Conservation (phyloP, 1,140 invertebrate species). For the Dermatophagoides farinae region DNA sequence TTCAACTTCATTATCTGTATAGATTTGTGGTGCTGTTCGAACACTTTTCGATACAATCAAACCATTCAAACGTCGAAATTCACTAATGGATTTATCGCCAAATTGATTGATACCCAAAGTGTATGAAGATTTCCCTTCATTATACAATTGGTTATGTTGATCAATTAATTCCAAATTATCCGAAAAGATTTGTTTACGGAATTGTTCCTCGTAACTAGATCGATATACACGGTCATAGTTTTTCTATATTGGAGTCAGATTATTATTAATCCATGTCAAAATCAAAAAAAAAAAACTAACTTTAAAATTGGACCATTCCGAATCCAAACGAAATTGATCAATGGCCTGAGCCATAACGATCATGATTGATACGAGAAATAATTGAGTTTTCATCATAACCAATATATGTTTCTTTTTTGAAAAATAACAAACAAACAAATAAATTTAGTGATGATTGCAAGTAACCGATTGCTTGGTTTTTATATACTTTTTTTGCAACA, state of each 20-base stretch:
- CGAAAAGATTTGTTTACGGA: neutral
- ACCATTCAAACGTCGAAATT: conserved; percentile 59
- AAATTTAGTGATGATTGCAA: too few species aligned
- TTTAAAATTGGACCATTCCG: too few species aligned
- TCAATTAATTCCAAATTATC: neutral
- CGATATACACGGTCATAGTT: neutral
- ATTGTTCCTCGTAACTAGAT: neutral
- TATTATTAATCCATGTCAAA: too few species aligned
- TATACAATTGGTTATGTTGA: neutral
- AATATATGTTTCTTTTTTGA: too few species aligned
- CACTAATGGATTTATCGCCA: conserved; percentile 28
- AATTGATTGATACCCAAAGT: conserved; percentile 8
- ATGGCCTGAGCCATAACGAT: too few species aligned
- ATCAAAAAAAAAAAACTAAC: too few species aligned
- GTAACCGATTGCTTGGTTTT: too few species aligned
- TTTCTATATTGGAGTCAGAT: neutral
- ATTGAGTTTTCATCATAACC: too few species aligned
- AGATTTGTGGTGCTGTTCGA: conserved; percentile 19
- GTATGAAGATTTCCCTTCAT: neutral
- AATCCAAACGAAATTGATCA: too few species aligned
- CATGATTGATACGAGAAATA: too few species aligned
- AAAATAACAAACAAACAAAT: too few species aligned
- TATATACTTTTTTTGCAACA: too few species aligned
- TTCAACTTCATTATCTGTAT: conserved; percentile 34
- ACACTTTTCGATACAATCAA: conserved; percentile 37